A percentile compares a stretch with the other conserved stretches of the same genome.
Conservation (phyloP, 2,888 invertebrate species). For the Platerodrilus igneus region DNA sequence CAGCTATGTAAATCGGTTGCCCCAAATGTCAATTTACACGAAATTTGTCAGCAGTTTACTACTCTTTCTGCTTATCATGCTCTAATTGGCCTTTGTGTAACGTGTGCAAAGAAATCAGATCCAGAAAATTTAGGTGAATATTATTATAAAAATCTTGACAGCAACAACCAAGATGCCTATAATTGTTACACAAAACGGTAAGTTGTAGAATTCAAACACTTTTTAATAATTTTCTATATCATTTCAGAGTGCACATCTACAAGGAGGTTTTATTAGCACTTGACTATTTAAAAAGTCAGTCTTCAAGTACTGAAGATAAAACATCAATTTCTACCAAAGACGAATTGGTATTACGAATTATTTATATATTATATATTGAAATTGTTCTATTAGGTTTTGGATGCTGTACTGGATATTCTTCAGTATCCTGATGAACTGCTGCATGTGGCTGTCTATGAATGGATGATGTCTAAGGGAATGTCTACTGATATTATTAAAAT, state of each 20-base stretch:
- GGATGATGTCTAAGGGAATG: conserved; percentile 79
- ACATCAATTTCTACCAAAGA: too few relatives aligned
- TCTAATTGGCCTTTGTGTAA: conserved; percentile 80
- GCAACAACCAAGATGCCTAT: conserved; percentile 75
- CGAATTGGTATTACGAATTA: too few relatives aligned
- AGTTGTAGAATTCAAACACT: not conserved
- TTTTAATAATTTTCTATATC: not conserved
- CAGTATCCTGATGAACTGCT: conserved; percentile 78
- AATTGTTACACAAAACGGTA: conserved; percentile 30
- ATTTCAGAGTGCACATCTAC: conserved; percentile 78
- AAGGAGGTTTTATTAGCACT: conserved; percentile 78
- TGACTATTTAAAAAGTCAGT: conserved; percentile 49
- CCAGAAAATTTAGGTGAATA: conserved; percentile 83
- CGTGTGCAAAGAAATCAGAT: conserved; percentile 83
- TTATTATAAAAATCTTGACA: conserved; percentile 77
- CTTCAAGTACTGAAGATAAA: conserved; percentile 2
- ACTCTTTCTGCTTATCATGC: conserved; percentile 79
- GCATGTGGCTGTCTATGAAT: conserved; percentile 88
- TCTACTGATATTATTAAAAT: conserved; percentile 64
- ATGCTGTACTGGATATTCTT: conserved; percentile 63
- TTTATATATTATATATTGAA: not conserved
- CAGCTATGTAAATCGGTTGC: conserved; percentile 85
- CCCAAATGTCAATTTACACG: conserved; percentile 76
- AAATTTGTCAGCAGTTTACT: conserved; percentile 81
- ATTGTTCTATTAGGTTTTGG: conserved; percentile 49